Percentiles rank a stretch among this genome's conserved stretches.
Conservation (phyloP, 2,888 invertebrate species). For the Ditylenchus weischeri region DNA sequence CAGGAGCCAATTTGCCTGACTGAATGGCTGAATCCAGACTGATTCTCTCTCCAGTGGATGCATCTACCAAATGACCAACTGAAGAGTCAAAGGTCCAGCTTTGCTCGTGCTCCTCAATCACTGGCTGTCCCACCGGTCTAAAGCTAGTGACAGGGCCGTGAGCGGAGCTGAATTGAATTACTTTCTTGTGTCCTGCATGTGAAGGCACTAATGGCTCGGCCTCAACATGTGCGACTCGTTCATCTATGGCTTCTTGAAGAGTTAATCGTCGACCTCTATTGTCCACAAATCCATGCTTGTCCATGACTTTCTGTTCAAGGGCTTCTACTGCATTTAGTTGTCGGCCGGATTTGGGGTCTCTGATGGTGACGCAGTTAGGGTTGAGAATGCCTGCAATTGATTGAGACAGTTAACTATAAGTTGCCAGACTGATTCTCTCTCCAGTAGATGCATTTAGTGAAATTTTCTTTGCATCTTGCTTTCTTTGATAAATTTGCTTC, state of each 20-base stretch:
- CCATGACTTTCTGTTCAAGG: constrained; percentile 70
- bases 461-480: no score
- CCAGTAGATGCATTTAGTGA: constrained; percentile 66
- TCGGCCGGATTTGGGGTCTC: constrained; percentile 79
- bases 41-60: constrained; percentile 68
- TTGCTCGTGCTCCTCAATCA: constrained; percentile 54
- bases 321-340: constrained; percentile 79
- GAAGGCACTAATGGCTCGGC: constrained; percentile 50
- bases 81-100: constrained; percentile 68
- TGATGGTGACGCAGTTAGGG: constrained; percentile 73
- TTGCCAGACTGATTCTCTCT: constrained; percentile 71
- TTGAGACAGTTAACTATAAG: no score
- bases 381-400: constrained; percentile 67
- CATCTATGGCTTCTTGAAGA: constrained; percentile 54
- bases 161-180: constrained; percentile 56
- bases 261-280: constrained; percentile 36
- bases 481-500: no score
- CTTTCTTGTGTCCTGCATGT: constrained; percentile 44
- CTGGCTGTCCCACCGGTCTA: constrained; percentile 55
- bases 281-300: constrained; percentile 47
- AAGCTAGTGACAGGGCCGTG: constrained; percentile 56
- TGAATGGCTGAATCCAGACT: constrained; percentile 70
- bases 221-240: constrained; percentile 46
- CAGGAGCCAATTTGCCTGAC: constrained; percentile 57
- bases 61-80: constrained; percentile 74